These are phyloP conservation scores for Emydoidea blandingii DNA, from an alignment of 2,797 vertebrate genomes.

Conservation along the genomic window DNA sequence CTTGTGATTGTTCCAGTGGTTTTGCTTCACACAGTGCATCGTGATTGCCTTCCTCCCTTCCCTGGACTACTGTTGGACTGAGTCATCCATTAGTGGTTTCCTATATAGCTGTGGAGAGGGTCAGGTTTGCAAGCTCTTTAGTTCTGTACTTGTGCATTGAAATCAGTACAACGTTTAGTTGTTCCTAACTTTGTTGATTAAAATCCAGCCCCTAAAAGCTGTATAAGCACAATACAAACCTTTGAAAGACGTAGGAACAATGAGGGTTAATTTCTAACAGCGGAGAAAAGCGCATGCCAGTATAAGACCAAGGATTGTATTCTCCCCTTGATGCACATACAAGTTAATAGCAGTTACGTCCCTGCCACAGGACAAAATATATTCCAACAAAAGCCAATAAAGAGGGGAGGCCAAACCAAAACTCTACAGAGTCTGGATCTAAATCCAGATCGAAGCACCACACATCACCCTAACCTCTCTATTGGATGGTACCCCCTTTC, in stretches of 20 bases:
- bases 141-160: not conserved
- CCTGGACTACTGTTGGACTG: not conserved
- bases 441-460: conserved; percentile 3
- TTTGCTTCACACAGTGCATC: not conserved
- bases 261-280: conserved; percentile 22
- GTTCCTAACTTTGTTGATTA: conserved; percentile 6
- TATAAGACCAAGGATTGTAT: rapidly evolving
- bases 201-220: conserved; percentile 12
- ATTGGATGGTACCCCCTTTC: not conserved
- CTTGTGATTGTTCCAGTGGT: not conserved
- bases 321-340: not conserved
- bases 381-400: conserved; percentile 43
- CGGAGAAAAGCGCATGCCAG: not conserved
- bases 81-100: not conserved
- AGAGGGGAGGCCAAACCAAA: conserved; percentile 26
- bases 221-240: not conserved
- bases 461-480: not conserved
- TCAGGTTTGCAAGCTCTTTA: not conserved
- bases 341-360: conserved; percentile 13
- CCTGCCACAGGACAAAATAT: conserved; percentile 37
- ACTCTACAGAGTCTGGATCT: not conserved
- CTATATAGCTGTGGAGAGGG: not conserved
- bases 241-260: not conserved
- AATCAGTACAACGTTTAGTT: not conserved
- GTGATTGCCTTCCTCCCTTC: conserved; percentile 4